Evolutionary conservation across 1,140 invertebrate genomes (phyloP).

Genomic region (Telenomus remus): DNA sequence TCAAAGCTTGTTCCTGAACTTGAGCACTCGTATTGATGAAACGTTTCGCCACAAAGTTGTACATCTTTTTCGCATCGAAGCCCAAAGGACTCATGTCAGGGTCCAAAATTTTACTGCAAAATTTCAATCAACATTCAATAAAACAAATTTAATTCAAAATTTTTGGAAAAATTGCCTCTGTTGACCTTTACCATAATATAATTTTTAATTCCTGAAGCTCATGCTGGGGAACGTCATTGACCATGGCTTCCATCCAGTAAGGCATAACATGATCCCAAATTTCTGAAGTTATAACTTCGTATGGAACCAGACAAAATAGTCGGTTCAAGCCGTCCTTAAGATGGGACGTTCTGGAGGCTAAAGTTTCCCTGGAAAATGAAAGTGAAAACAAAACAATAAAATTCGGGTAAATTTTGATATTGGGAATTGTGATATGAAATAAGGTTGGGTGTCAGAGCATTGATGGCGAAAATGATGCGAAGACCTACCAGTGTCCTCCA

Average conservation of each 20-base stretch:
- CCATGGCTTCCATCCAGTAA: conserved; percentile 98
- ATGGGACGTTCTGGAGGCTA: conserved; percentile 92
- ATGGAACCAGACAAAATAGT: conserved; percentile 96
- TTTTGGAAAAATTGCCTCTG: no score
- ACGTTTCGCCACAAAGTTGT: conserved; percentile 92
- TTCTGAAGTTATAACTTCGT: conserved; percentile 96
- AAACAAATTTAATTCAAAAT: no score
- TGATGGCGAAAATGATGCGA: no score
- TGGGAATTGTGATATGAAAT: no score
- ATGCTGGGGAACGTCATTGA: conserved; percentile 94
- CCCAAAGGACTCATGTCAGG: conserved; percentile 96
- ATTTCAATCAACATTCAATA: neutral
- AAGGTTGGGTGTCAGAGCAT: no score
- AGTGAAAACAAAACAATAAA: conserved; percentile 6
- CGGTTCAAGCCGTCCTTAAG: conserved; percentile 94
- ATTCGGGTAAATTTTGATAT: no score
- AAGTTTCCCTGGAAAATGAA: conserved; percentile 88
- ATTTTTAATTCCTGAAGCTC: conserved; percentile 94
- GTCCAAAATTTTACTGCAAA: conserved; percentile 94
- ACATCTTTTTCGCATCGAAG: conserved; percentile 95
- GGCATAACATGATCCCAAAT: conserved; percentile 99
- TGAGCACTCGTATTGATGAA: conserved; percentile 90
- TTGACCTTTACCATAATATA: conserved; percentile 81
- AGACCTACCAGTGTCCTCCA: conserved; percentile 91
- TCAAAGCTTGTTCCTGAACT: conserved; percentile 94